Percentiles rank a stretch among this genome's conserved stretches.
Evolutionary conservation across 2,888 invertebrate genomes (phyloP).

Genomic region (Tiphia femorata): DNA sequence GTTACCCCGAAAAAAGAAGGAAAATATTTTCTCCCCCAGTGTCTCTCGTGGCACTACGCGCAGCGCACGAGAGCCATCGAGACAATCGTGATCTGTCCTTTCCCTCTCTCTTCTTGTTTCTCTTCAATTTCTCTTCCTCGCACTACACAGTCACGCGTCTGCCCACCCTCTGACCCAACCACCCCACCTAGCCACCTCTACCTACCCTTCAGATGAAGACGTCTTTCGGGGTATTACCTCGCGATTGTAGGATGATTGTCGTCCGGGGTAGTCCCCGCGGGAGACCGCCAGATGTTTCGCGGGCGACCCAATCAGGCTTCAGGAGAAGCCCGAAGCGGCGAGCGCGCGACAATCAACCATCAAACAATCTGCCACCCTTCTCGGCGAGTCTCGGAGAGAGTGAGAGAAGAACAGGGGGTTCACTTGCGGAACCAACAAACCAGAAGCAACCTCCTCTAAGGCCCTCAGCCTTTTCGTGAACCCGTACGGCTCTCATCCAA

Average conservation of each 20-base stretch:
- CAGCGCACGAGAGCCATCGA: too few species aligned
- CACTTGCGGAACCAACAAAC: constrained; percentile 49
- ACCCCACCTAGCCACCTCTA: too few species aligned
- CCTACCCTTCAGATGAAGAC: constrained; percentile 66
- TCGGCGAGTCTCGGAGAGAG: constrained; percentile 34
- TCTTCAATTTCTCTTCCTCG: too few species aligned
- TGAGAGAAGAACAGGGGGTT: too few species aligned
- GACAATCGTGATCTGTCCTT: too few species aligned
- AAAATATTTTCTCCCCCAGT: too few species aligned
- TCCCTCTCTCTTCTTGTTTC: too few species aligned
- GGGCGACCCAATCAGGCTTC: constrained; percentile 68
- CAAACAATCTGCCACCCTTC: constrained; percentile 67
- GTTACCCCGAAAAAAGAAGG: too few species aligned
- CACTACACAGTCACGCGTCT: too few species aligned
- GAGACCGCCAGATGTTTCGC: constrained; percentile 68
- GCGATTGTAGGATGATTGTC: constrained; percentile 67
- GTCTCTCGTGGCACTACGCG: too few species aligned
- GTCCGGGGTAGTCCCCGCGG: constrained; percentile 67
- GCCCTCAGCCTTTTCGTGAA: constrained; percentile 42
- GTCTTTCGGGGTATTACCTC: constrained; percentile 66
- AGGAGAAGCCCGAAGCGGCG: constrained; percentile 65
- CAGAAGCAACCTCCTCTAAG: constrained; percentile 47
- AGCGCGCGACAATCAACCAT: constrained; percentile 67
- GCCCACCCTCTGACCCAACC: too few species aligned
- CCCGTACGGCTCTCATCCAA: constrained; percentile 40